These are phyloP conservation scores for Pyrgus malvae DNA, from an alignment of 2,888 invertebrate species.

Conservation along the genomic window DNA sequence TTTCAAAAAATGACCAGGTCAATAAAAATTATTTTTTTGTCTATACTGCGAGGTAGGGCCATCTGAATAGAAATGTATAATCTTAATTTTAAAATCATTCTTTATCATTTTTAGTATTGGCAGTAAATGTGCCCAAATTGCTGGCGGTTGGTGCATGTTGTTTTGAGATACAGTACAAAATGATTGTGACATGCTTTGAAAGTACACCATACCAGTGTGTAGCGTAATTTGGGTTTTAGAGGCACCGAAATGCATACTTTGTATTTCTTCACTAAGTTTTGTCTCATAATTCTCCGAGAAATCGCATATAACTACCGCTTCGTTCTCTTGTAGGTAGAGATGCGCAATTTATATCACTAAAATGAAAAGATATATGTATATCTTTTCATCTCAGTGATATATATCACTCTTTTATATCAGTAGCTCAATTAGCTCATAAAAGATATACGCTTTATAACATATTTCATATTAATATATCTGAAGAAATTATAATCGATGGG, in stretches of 20 bases:
- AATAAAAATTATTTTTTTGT: slow-evolving; percentile 33
- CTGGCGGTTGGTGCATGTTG: slow-evolving; percentile 44
- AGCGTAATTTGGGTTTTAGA: slow-evolving; percentile 30
- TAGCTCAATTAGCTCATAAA: too few species aligned
- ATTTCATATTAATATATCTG: too few species aligned
- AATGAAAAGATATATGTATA: too few species aligned
- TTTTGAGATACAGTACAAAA: slow-evolving; percentile 27
- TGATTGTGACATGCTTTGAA: slow-evolving; percentile 26
- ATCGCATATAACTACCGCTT: slow-evolving; percentile 27
- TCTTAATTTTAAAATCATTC: slow-evolving; percentile 15
- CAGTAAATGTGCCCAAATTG: slow-evolving; percentile 46
- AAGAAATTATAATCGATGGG: too few species aligned
- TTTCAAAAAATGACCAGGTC: slow-evolving; percentile 35
- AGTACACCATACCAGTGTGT: slow-evolving; percentile 31
- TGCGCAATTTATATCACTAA: too few species aligned
- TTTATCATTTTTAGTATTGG: slow-evolving; percentile 20
- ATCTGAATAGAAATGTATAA: slow-evolving; percentile 31
- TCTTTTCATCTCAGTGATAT: too few species aligned
- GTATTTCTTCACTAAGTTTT: slow-evolving; percentile 30
- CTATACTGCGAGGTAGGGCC: slow-evolving; percentile 30
- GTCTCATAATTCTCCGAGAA: slow-evolving; percentile 32
- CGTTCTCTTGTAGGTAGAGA: slow-evolving; percentile 12
- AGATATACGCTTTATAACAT: too few species aligned
- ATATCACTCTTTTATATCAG: too few species aligned
- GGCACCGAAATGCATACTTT: slow-evolving; percentile 31